Evolutionary conservation across 2,113 vertebrate species (phyloP), one percentile per base, ranked within the genome.

Genomic region (Brachypteracias leptosomus): DNA sequence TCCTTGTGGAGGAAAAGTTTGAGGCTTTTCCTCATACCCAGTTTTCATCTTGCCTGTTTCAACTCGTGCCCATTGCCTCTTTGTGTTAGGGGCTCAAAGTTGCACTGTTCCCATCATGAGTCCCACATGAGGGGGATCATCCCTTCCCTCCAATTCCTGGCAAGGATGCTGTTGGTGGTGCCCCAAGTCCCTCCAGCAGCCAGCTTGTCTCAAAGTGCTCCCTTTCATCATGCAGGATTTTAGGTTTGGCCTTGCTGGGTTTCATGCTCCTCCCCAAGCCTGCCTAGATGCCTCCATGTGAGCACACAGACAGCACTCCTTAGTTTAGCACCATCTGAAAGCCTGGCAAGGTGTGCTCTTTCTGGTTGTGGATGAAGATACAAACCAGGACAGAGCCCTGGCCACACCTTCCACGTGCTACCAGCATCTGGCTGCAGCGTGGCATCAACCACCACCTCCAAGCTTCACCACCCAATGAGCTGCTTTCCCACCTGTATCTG

Each of bases 321-420:
- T 8, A 6, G 8, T 13, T 26, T 46, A 20, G 36, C 16, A 70
- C 16, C 17, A 29, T 6, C 46, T n/a, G 12, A 65, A 28, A 38
- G 22, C 24, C 17, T 44, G 29, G 9, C 0, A 1, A 36, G 13
- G 20, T 38, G 17, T 10, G 25, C 9, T 84, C 4, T 5, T 24
- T 38, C 38, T 5, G 1, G 16, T 5, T 40, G 29, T 16, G 42
- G 31, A 21, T 49, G 28, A 58, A 40, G n/a, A 4, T 10, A 31
- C 22, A 25, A 65, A 55, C 24, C 5, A 18, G 36, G 16, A 35
- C 7, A 36, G 36, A 57, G 1, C 7, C 59, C 35, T 8, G 29
- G 6, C n/a, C 1, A 1, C 5, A 29, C 10, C 14, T 40, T 6
- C 2, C 0, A 0, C 36, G 16, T n/a, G 42, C 31, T 6, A 24